A percentile compares a stretch with the other conserved stretches of the same genome.
Conservation (phyloP, 37 sponge, comb jelly and placozoan genomes). For the Halichondria panicea region DNA sequence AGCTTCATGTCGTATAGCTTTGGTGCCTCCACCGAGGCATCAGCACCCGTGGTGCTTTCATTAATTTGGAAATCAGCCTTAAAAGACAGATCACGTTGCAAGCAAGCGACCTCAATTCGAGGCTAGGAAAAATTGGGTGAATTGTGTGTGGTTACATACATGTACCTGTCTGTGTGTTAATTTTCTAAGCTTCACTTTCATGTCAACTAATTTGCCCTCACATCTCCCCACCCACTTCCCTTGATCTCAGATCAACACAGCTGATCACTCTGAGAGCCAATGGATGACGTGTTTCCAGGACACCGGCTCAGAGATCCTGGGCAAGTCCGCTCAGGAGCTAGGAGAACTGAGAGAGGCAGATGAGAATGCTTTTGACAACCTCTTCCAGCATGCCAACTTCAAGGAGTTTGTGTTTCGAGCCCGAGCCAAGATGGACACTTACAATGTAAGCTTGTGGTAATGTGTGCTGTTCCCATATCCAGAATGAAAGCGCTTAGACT, state of each 20-base stretch:
- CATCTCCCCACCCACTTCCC: background rate
- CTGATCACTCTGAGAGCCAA: slow-evolving; percentile 65
- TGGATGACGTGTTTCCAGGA: slow-evolving; percentile 92
- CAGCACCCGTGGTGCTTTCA: no score
- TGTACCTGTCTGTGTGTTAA: no score
- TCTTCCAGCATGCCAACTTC: slow-evolving; percentile 73
- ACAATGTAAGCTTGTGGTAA: slow-evolving; percentile 52
- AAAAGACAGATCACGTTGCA: no score
- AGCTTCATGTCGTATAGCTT: no score
- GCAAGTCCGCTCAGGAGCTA: slow-evolving; percentile 53
- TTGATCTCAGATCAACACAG: slow-evolving; percentile 44
- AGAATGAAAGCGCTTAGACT: background rate
- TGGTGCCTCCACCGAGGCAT: no score
- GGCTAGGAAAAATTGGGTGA: no score
- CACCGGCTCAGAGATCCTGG: slow-evolving; percentile 61
- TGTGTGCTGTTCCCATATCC: background rate
- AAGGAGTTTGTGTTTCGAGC: slow-evolving; percentile 59
- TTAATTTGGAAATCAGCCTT: no score
- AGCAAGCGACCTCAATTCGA: no score
- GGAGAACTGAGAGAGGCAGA: slow-evolving; percentile 78
- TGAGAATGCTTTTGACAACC: slow-evolving; percentile 61
- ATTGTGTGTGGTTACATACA: no score
- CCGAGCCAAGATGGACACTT: slow-evolving; percentile 89
- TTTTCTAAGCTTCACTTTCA: no score
- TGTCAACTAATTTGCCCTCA: background rate